These are phyloP conservation scores for Heterochromis multidens DNA, from an alignment of 2,113 vertebrate species.

Conservation along the genomic window DNA sequence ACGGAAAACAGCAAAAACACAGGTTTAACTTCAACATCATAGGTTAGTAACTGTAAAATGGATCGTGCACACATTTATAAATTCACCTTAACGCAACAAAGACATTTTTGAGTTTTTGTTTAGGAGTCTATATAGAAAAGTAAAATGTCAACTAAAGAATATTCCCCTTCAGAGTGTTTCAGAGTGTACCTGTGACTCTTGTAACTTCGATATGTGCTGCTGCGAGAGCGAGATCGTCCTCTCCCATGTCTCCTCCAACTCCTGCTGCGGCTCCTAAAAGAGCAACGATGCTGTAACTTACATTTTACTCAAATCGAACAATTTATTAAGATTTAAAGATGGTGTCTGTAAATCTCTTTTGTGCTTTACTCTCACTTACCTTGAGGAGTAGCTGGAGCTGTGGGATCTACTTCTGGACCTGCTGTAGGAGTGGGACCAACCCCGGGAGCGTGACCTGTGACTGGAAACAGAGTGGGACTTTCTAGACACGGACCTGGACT, in stretches of 20 bases:
- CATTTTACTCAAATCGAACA: neutral
- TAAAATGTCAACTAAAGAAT: neutral
- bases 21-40: neutral
- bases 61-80: neutral
- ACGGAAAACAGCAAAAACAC: neutral
- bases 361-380: constrained; percentile 67
- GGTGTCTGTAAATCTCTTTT: neutral
- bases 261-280: constrained; percentile 83
- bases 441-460: constrained; percentile 80
- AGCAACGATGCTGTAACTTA: neutral
- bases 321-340: neutral
- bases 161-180: neutral
- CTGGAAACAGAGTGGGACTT: constrained; percentile 87
- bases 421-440: constrained; percentile 81
- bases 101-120: neutral
- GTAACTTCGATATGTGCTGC: constrained; percentile 87
- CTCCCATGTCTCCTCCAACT: constrained; percentile 83
- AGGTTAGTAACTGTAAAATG: neutral
- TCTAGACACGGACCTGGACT: constrained; percentile 82
- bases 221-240: constrained; percentile 81
- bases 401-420: constrained; percentile 84
- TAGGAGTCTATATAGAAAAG: neutral
- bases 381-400: constrained; percentile 86
- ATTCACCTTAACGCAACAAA: neutral
- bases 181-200: constrained; percentile 79